A percentile compares a stretch with the other conserved stretches of the same genome.
Evolutionary conservation across 2,113 vertebrate genomes (phyloP).

Genomic region (Zootoca vivipara): DNA sequence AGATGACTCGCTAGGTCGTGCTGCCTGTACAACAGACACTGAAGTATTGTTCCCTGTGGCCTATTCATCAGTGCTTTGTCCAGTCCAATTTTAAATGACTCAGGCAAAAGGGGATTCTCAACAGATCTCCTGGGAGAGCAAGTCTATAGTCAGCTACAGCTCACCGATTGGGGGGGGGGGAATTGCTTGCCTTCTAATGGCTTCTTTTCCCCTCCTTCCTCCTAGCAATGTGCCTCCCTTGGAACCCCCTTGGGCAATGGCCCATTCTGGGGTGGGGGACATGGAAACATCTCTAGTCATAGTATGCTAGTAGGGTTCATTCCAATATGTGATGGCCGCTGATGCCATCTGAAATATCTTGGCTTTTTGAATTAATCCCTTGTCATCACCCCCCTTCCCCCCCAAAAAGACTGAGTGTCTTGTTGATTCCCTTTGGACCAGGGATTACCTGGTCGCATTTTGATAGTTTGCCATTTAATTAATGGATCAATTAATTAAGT

Average conservation of each 20-base stretch:
- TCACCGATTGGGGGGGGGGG: not conserved
- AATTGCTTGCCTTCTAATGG: constrained; percentile 1
- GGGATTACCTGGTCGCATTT: not conserved
- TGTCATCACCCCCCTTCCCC: not conserved
- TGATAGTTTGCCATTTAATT: constrained; percentile 7
- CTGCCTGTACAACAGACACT: constrained; percentile 25
- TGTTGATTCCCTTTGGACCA: not conserved
- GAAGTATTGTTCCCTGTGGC: constrained; percentile 31
- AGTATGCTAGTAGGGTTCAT: not conserved
- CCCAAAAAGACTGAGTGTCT: not conserved
- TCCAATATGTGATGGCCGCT: not conserved
- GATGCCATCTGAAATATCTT: not conserved
- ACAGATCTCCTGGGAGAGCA: not conserved
- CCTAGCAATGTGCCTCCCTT: not conserved
- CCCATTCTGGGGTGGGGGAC: no score
- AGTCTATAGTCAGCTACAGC: not conserved
- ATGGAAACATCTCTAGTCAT: constrained; percentile 4
- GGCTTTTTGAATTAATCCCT: not conserved
- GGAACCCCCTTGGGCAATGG: not conserved
- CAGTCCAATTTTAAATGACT: constrained; percentile 22
- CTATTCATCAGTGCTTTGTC: constrained; percentile 41
- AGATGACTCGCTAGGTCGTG: constrained; percentile 4
- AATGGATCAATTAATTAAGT: not conserved
- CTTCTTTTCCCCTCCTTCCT: not conserved
- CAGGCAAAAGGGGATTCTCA: constrained; percentile 42